A percentile compares a stretch with the other conserved stretches of the same genome.
Conservation (phyloP, 2,888 invertebrate genomes). For the Orchesellides sinensis region DNA sequence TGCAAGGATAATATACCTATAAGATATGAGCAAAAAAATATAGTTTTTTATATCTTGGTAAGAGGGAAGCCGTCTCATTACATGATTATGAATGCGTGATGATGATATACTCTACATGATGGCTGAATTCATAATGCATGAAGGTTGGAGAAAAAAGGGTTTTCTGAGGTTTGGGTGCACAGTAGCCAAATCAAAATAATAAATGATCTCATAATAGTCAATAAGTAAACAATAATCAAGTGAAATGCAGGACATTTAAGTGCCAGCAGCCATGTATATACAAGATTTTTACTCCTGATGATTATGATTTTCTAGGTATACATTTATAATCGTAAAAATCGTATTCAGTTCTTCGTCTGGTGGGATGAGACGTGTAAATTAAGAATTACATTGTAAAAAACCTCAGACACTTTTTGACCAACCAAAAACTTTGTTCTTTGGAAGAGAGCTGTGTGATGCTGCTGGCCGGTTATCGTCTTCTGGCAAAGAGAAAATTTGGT, state of each 20-base stretch:
- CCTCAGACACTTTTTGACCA: constrained; percentile 26
- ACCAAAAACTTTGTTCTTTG: too few relatives aligned
- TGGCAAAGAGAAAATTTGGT: neutral
- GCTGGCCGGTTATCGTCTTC: too few relatives aligned
- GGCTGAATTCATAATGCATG: neutral
- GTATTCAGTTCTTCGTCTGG: neutral
- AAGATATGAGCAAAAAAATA: neutral
- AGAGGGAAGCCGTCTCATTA: constrained; percentile 62
- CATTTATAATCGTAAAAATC: neutral
- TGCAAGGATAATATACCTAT: neutral
- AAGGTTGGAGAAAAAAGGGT: neutral
- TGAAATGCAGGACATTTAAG: constrained; percentile 56
- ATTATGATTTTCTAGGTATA: neutral
- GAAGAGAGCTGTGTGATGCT: too few relatives aligned
- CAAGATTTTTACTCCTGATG: constrained; percentile 6
- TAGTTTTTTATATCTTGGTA: constrained; percentile 2
- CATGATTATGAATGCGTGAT: constrained; percentile 66
- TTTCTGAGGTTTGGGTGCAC: constrained; percentile 48
- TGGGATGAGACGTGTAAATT: constrained; percentile 26
- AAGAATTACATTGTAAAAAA: constrained; percentile 29
- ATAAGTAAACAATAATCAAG: constrained; percentile 57
- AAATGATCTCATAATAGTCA: constrained; percentile 63
- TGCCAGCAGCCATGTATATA: constrained; percentile 34
- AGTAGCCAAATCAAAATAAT: constrained; percentile 64
- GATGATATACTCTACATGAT: constrained; percentile 32